phyloP scores from a whole-genome alignment of 2,888 invertebrate genomes.

The Drosophila imparisetae region DNA sequence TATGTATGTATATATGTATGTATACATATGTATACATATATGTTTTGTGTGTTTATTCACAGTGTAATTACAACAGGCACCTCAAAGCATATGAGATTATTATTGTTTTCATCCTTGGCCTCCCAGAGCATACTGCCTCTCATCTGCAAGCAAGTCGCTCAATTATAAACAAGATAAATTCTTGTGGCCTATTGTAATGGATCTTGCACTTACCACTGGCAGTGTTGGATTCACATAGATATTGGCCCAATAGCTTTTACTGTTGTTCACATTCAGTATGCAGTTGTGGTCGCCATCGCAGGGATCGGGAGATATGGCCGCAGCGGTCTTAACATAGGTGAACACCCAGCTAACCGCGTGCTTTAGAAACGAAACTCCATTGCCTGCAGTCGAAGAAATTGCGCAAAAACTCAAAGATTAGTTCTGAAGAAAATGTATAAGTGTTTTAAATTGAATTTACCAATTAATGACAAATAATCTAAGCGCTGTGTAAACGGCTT shows the following conservation, averaged over 20 bases:
- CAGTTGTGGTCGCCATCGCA: conserved; percentile 80
- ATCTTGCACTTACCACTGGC: conserved; percentile 75
- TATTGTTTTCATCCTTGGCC: conserved; percentile 69
- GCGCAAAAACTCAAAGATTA: not conserved
- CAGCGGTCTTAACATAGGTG: conserved; percentile 75
- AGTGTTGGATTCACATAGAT: conserved; percentile 75
- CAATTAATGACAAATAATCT: not conserved
- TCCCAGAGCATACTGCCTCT: conserved; percentile 82
- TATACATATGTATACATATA: conserved; percentile 5
- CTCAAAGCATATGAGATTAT: conserved; percentile 82
- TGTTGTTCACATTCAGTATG: conserved; percentile 66
- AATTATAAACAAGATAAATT: not conserved
- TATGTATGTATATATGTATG: not conserved
- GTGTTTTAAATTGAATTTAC: not conserved
- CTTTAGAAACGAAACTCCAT: conserved; percentile 74
- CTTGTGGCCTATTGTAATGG: not conserved
- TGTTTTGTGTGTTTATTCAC: conserved; percentile 40
- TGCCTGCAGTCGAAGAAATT: conserved; percentile 54
- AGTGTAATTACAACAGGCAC: conserved; percentile 76
- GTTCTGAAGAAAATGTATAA: not conserved
- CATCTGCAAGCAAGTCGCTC: conserved; percentile 80
- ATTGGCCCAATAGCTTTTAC: conserved; percentile 79
- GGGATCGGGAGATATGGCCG: conserved; percentile 81
- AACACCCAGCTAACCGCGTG: conserved; percentile 82
- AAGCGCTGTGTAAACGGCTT: not conserved